Conservation (phyloP, 2,113 vertebrate species). For the Nyctereutes procyonoides region DNA sequence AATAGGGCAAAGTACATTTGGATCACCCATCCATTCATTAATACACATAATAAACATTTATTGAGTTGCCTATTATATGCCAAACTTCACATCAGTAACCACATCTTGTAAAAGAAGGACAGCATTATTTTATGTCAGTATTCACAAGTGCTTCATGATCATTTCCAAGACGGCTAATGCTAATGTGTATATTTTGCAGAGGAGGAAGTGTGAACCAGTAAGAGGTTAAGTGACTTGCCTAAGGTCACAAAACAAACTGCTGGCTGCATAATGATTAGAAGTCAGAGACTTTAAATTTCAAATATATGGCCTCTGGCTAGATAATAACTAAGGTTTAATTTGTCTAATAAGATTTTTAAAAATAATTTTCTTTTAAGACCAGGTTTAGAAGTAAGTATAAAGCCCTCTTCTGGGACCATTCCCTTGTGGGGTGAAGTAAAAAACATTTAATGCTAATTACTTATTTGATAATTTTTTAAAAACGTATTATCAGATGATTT, state of each 20-base stretch:
- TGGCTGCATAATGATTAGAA: slow-evolving; percentile 27
- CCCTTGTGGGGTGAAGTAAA: background rate
- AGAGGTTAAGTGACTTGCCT: slow-evolving; percentile 43
- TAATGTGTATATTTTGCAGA: background rate
- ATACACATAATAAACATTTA: background rate
- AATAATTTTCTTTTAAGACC: slow-evolving; percentile 42
- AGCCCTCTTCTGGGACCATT: background rate
- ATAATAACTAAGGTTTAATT: slow-evolving; percentile 51
- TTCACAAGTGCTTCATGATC: background rate
- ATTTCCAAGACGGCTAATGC: background rate
- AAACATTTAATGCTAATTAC: slow-evolving; percentile 54
- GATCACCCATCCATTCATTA: background rate
- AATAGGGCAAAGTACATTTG: background rate
- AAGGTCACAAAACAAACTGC: background rate
- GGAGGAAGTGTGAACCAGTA: background rate
- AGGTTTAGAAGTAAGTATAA: background rate
- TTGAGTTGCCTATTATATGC: background rate
- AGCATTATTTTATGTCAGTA: background rate
- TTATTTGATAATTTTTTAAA: slow-evolving; percentile 49
- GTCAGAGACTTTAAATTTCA: slow-evolving; percentile 48
- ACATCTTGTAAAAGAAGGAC: background rate
- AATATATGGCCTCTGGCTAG: slow-evolving; percentile 54
- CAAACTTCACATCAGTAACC: background rate
- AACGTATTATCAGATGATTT: slow-evolving; percentile 42
- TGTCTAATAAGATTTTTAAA: slow-evolving; percentile 21